Evolutionary conservation across 2,888 invertebrate species (phyloP).

Genomic region (Pyrochroa serraticornis): DNA sequence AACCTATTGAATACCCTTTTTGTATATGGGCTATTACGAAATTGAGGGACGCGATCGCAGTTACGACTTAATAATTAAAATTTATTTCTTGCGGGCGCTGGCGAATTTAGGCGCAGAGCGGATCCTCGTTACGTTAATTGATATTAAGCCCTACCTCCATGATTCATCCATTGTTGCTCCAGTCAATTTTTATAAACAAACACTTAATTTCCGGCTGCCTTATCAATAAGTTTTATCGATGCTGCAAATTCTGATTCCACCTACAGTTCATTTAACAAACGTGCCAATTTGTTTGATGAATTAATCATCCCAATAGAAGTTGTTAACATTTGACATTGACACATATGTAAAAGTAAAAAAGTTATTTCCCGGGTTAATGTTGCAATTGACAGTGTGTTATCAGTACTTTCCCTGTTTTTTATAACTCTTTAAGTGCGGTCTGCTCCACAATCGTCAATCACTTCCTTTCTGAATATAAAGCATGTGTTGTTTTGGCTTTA

Average conservation of each 20-base stretch:
- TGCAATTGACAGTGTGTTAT: slow-evolving; percentile 13
- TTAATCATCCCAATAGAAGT: slow-evolving; percentile 18
- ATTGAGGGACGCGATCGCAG: too few species aligned
- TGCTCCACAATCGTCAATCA: slow-evolving; percentile 36
- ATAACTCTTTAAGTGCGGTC: slow-evolving; percentile 19
- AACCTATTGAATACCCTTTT: too few species aligned
- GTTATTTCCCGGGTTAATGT: slow-evolving; percentile 13
- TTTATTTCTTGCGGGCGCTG: too few species aligned
- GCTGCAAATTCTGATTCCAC: too few species aligned
- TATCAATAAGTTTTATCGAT: slow-evolving; percentile 1
- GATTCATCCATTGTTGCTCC: slow-evolving; percentile 18
- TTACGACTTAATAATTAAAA: too few species aligned
- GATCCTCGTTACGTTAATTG: slow-evolving; percentile 4
- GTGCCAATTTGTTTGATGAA: slow-evolving; percentile 19
- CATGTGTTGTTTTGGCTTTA: slow-evolving; percentile 42
- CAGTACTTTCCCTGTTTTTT: slow-evolving; percentile 19
- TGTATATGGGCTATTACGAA: too few species aligned
- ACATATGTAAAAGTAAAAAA: slow-evolving; percentile 23
- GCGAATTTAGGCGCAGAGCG: too few species aligned
- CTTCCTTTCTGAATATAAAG: slow-evolving; percentile 46
- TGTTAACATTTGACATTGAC: slow-evolving; percentile 25
- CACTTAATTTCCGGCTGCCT: slow-evolving; percentile 24
- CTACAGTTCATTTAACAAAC: too few species aligned
- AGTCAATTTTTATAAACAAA: slow-evolving; percentile 12
- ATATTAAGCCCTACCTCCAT: slow-evolving; percentile 25